Percentiles rank a stretch among this genome's conserved stretches.
phyloP scores from a whole-genome alignment of 2,797 vertebrate genomes.

The Tauraco hartlaubi region DNA sequence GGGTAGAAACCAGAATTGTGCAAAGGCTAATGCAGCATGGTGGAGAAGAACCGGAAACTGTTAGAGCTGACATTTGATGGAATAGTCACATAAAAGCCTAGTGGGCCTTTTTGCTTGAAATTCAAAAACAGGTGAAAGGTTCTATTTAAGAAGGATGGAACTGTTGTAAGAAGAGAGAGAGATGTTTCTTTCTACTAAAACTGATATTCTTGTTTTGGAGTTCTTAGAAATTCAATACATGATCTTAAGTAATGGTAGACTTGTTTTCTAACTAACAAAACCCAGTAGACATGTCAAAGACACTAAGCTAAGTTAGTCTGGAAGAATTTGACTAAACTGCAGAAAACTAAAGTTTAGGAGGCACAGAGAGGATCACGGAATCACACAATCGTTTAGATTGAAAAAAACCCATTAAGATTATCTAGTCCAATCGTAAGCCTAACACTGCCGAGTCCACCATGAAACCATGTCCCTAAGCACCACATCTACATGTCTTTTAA shows the following conservation, averaged over 20 bases:
- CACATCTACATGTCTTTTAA: too few species aligned
- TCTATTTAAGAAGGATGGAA: neutral
- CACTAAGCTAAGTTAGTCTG: accelerated
- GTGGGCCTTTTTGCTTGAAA: neutral
- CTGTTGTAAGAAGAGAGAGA: neutral
- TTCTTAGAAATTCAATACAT: neutral
- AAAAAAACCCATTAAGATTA: too few species aligned
- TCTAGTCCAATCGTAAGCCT: too few species aligned
- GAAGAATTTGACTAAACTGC: neutral
- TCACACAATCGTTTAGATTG: too few species aligned
- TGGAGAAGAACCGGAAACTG: neutral
- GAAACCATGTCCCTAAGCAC: too few species aligned
- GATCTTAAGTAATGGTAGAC: neutral
- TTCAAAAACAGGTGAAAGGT: neutral
- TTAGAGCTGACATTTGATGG: neutral
- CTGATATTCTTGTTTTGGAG: accelerated
- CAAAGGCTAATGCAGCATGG: neutral
- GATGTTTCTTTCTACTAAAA: neutral
- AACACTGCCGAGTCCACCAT: too few species aligned
- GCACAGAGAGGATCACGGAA: neutral
- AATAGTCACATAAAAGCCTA: neutral
- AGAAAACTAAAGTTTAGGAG: neutral
- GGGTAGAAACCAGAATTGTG: neutral
- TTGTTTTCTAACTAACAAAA: neutral
- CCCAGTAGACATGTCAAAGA: neutral